Evolutionary conservation across 2,113 vertebrate species (phyloP), one percentile per base, ranked within the genome.

Genomic region (Brevimyrus niger): DNA sequence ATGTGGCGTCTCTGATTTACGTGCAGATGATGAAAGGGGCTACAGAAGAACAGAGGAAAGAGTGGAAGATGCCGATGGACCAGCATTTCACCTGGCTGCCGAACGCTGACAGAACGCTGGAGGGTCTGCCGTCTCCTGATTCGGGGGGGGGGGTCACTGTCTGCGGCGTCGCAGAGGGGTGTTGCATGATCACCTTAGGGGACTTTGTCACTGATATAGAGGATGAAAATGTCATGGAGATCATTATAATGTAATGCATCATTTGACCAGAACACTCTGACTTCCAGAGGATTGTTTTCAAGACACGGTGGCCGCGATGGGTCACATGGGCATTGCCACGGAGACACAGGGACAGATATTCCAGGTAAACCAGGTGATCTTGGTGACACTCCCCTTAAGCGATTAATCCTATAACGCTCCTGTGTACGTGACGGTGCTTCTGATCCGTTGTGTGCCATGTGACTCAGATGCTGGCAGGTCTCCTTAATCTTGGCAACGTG

Each of bases 21-120:
- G 92, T 92, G 65, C 93, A 99, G 98, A 97, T 99, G 94, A 96
- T 95, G 92, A 98, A 97, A 95, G 97, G 97, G 89, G 97, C 97
- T 87, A 97, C 95, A 2, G 91, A 93, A 0, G 94, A 96, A 0
- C 97, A 99, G 94, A 97, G 97, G 65, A 94, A 94, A 61, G 96
- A 96, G 21, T 99, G 98, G 98, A 94, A 93, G 90, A 96, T 99
- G 91, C 93, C 95, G 1, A 88, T 90, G 90, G 94, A 93, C 11
- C 94, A 96, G 2, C 1, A 85, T 7, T 99, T 97, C 92, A 88
- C 4, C 58, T 99, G 98, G 98, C 95, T 99, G 92, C 98, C 98
- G n/a, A 97, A 98, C 91, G 93, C 94, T 87, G 96, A 98, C 83
- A 96, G 93, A 91, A 94, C 92, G 5, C 91, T 98, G 53, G 97